phyloP scores from a whole-genome alignment of 2,888 invertebrate genomes.

The Drosophila buzzatii region DNA sequence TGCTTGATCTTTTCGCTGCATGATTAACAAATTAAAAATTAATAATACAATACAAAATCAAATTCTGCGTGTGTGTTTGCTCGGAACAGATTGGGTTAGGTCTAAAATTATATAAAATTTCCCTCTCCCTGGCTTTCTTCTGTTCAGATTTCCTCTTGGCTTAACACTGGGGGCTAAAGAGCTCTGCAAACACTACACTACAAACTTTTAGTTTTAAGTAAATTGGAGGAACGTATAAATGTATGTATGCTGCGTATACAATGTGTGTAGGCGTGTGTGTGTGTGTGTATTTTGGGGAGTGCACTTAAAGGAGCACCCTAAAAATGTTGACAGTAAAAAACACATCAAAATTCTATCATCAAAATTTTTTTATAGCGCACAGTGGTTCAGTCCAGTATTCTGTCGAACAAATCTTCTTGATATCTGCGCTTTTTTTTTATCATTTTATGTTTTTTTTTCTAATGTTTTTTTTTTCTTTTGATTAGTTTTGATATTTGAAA shows the following conservation, averaged over 20 bases:
- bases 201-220: conserved; percentile 49
- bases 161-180: conserved; percentile 58
- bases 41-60: conserved; percentile 65
- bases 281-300: conserved; percentile 25
- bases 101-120: not conserved
- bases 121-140: not conserved
- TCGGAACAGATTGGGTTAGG: conserved; percentile 9
- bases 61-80: conserved; percentile 38
- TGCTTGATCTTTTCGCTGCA: conserved; percentile 42
- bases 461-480: conserved; percentile 29
- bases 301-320: conserved; percentile 43
- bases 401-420: conserved; percentile 14
- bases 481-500: conserved; percentile 62
- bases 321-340: conserved; percentile 53
- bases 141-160: conserved; percentile 15
- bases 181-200: conserved; percentile 24
- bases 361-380: conserved; percentile 55
- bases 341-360: conserved; percentile 52
- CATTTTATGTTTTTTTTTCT: conserved; percentile 1
- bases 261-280: conserved; percentile 14
- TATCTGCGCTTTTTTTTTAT: conserved; percentile 17
- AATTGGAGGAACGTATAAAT: conserved; percentile 62
- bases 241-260: conserved; percentile 45
- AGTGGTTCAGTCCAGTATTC: conserved; percentile 31
- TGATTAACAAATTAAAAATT: conserved; percentile 68